A percentile compares a stretch with the other conserved stretches of the same genome.
Conservation (phyloP, 2,797 vertebrate genomes). For the Ceryle rudis region DNA sequence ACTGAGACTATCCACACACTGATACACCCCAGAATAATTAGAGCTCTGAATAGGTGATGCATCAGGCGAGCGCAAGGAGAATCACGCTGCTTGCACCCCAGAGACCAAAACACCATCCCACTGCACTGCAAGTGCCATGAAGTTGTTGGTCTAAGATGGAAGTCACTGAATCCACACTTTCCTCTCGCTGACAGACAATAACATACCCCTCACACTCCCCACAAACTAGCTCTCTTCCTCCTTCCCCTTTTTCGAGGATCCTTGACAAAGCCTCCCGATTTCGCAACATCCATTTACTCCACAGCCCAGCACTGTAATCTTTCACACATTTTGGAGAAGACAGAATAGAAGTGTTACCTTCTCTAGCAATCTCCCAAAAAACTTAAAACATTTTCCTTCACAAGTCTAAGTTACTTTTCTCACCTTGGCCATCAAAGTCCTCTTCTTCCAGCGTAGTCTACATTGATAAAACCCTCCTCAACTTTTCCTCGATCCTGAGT, state of each 20-base stretch:
- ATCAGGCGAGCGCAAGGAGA: neutral
- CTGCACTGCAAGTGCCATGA: accelerated
- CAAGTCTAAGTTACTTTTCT: neutral
- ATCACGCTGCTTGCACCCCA: neutral
- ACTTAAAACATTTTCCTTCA: neutral
- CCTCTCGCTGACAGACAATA: neutral
- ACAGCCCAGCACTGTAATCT: neutral
- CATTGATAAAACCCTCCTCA: slow-evolving; percentile 12
- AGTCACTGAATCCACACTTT: neutral
- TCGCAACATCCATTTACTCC: neutral
- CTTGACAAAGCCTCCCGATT: neutral
- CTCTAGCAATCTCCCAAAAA: neutral
- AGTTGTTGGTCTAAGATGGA: neutral
- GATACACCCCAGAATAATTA: neutral
- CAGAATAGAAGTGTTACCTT: neutral
- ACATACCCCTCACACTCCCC: neutral
- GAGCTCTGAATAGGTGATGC: neutral
- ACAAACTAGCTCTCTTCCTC: neutral
- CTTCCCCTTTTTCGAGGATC: neutral
- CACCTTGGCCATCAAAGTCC: slow-evolving; percentile 42
- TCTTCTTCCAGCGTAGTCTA: slow-evolving; percentile 48
- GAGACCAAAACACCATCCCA: neutral
- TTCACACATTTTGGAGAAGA: neutral
- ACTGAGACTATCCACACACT: neutral
- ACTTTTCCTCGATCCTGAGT: neutral